Conservation (phyloP, 2,113 vertebrate species). For the Spizaetus ornatus region DNA sequence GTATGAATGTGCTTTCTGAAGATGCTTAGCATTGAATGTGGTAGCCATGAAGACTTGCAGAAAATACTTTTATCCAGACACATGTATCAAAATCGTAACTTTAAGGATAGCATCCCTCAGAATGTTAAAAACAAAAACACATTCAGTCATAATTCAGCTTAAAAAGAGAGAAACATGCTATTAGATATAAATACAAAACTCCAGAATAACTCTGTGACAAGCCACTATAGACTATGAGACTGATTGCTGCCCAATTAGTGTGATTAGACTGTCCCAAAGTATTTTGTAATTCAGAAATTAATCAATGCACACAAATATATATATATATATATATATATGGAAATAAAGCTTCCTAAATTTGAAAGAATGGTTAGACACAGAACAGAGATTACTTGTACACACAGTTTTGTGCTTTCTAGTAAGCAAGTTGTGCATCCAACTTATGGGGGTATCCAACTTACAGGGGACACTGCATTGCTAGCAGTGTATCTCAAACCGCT, state of each 20-base stretch:
- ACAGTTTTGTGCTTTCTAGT: not conserved
- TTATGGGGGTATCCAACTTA: not conserved
- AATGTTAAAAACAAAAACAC: not conserved
- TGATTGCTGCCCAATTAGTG: not conserved
- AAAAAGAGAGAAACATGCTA: not conserved
- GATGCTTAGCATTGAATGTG: not conserved
- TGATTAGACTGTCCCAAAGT: not conserved
- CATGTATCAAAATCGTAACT: not conserved
- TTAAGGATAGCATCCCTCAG: not conserved
- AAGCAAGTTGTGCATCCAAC: accelerated
- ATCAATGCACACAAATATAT: not conserved
- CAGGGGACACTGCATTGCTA: not conserved
- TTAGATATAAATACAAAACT: not conserved
- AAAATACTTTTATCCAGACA: not conserved
- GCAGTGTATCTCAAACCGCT: not conserved
- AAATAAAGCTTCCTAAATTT: not conserved
- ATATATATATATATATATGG: not conserved
- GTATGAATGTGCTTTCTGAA: not conserved
- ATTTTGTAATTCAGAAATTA: not conserved
- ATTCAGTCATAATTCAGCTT: not conserved
- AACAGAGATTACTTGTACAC: not conserved
- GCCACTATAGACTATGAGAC: not conserved
- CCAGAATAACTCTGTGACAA: not conserved
- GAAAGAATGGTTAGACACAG: not conserved
- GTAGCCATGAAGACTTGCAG: not conserved